Evolutionary conservation across 2,888 invertebrate species (phyloP), one percentile per base, ranked within the genome.

Genomic region (Pandemis corylana): DNA sequence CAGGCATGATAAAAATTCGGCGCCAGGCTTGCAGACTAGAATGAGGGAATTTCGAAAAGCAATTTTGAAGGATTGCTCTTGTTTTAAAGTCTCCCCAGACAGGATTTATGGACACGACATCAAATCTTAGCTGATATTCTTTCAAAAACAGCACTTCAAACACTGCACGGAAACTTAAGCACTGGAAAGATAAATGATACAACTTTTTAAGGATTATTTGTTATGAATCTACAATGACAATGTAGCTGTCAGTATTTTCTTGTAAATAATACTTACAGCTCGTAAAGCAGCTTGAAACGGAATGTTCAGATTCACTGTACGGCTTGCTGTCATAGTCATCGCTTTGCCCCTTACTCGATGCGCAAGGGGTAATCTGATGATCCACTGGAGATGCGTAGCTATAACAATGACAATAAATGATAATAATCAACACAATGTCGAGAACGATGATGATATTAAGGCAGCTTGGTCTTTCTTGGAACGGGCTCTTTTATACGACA

Each of bases 341-440:
- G 76, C 94, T 96, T 67, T 95, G 96, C 10, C 93, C 96, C 72
- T 96, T 96, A 85, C 95, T 95, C 9, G 96, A 96, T 0, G 95
- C 92, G 75, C 94, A 93, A 0, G 94, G 94, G 15, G 94, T 94
- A 51, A 89, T 87, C 80, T 91, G 94, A 74, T 91, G 95, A 85
- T 93, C 95, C 79, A 94, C 90, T 10, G 95, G 95, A 51, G 94
- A 93, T 1, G 94, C 94, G 81, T 95, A 94, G 76, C 94, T 94
- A 86, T 15, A 84, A 83, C 74, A 78, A 79, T 77, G 15, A 56
- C 20, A 20, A 20, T 15, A 13, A 56, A 20, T 56, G 46, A 10
- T 10, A 12, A 2, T 5, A 46, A 46, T 12, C 12, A 46, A 36
- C 2, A 36, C 4, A 36, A 36, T 36, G 28, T 2, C 28, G 28